phyloP scores from a whole-genome alignment of 1,140 invertebrate species.

The Pachypsylla venusta region DNA sequence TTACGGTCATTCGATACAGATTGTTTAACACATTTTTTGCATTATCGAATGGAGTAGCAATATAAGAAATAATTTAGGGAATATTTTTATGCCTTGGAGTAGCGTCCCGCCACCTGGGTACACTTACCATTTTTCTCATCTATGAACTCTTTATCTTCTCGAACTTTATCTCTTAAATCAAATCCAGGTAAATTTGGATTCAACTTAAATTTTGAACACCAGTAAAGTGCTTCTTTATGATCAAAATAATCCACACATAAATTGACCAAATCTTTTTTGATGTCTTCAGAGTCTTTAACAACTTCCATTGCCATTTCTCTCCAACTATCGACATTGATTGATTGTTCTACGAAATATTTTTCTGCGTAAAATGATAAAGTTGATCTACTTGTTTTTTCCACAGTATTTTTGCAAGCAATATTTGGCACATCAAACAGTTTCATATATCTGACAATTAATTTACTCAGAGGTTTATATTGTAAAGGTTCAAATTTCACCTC shows the following conservation, averaged over 20 bases:
- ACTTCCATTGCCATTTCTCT: constrained; percentile 3
- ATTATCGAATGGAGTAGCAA: too few species aligned
- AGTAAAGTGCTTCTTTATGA: background rate
- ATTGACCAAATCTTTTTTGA: background rate
- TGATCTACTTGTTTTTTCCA: background rate
- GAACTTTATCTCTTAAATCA: background rate
- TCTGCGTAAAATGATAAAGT: background rate
- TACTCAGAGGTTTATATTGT: background rate
- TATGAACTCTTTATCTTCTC: background rate
- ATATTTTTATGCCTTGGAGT: too few species aligned
- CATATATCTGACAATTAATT: background rate
- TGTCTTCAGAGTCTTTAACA: background rate
- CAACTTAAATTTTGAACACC: background rate
- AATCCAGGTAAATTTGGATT: background rate
- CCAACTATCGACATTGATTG: background rate
- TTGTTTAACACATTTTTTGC: too few species aligned
- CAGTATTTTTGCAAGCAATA: background rate
- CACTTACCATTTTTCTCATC: background rate
- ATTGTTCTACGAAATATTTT: background rate
- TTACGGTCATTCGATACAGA: too few species aligned
- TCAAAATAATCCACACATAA: background rate
- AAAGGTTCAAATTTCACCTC: background rate
- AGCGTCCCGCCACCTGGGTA: too few species aligned
- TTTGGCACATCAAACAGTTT: background rate
- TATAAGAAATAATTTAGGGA: too few species aligned